Evolutionary conservation across 2,797 vertebrate species (phyloP), one percentile per base, ranked within the genome.

Genomic region (Tangara arthus): DNA sequence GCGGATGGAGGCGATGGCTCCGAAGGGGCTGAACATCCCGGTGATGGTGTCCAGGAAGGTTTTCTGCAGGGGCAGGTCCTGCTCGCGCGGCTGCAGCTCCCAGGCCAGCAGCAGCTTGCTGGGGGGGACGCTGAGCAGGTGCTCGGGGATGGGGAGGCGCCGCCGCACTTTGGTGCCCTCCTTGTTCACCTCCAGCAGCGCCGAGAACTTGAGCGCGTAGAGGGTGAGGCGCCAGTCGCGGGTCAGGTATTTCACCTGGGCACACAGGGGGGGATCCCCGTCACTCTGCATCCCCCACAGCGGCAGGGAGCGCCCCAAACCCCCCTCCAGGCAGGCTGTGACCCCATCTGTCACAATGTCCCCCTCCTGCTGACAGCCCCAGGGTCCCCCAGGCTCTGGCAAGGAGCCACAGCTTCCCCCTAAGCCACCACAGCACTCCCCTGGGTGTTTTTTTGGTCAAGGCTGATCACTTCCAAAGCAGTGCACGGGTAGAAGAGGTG

Each of bases 161-260:
- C 98, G 95, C 34, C 98, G 84, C 34, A 99, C 98, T 94, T 98
- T 99, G 64, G 98, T 98, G 61, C 97, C 96, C n/a, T 98, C 98
- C 15, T 97, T 95, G 10, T 98, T 98, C 90, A 99, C 97, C 84
- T 98, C 98, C 94, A 99, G 97, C 46, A 97, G 73, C 16, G 97
- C 83, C 0, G 98, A 99, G 91, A 88, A 95, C 41, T 47, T 95
- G 14, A 98, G 98, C 44, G 97, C 98, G 0, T 98, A 97, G 32
- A 98, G 97, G 1, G 98, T 98, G 90, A 97, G 90, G 64, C 92
- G 87, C 98, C 98, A 98, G 96, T 98, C 97, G 2, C 97, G 96
- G 1, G 98, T 99, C 91, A 99, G 97, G 91, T 97, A 97, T 73
- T 98, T 98, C 93, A 99, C 97, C 98, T 99, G 71, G 0, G 1